Base-by-base conservation (phyloP, 2,797 vertebrate species). In the Microcaecilia unicolor region DNA sequence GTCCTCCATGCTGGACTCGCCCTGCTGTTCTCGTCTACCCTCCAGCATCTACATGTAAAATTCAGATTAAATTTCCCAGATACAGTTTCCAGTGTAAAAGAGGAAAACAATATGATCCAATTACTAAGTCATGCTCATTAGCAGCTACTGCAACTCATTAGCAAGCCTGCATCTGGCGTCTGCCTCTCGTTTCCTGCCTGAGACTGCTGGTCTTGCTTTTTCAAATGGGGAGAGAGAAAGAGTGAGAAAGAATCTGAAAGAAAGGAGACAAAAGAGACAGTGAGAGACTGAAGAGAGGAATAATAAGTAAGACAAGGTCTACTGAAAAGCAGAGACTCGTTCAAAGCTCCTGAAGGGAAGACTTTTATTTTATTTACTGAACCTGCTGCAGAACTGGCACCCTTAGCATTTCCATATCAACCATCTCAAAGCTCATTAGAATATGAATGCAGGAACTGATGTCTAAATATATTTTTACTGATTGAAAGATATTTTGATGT, bases 61-160 rank as follows among this genome's bases (percentile, higher is more conserved):
- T 36, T 58, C 44, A 31, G 10, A 39, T 44, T 28, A 9, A n/a
- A 53, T 51, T 55, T 43, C 45, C 45, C 51, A 60, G 63, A 56
- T 31, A 47, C 25, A 44, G 35, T 21, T 61, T 69, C 44, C 55
- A 49, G 29, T 31, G 35, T 65, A 70, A 70, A 61, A 39, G 3
- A 48, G 28, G n/a, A 25, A 24, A 56, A 56, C 48, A 39, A 60
- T 36, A 31, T 37, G 45, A 66, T 56, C 28, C 31, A 24, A 33
- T 49, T 63, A 52, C 14, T 31, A 41, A 41, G 41, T 41, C 51
- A 25, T 25, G 14, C 36, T 67, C 37, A 57, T 66, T 72, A 51
- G 23, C 27, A 16, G 56, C 51, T 53, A 51, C 33, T 47, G 42
- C 31, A 45, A 44, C 25, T 66, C 49, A 65, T 60, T 70, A 59